Conservation (phyloP, 2,888 invertebrate species). For the Tenodera sinensis region DNA sequence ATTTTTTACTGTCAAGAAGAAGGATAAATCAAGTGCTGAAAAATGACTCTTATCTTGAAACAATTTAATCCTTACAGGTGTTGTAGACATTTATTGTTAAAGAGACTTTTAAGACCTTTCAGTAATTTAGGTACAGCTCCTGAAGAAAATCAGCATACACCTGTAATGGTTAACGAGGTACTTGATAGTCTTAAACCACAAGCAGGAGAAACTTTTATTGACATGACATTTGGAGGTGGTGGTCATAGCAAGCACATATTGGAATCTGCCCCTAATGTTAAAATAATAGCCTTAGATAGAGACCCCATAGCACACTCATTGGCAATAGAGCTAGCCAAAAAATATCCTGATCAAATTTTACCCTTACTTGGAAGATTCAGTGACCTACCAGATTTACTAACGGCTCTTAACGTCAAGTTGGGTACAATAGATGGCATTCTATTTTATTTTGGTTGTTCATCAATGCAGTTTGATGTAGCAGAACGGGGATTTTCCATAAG, state of each 20-base stretch:
- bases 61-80: neutral
- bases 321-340: conserved; percentile 60
- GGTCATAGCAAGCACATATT: conserved; percentile 80
- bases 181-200: conserved; percentile 63
- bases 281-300: conserved; percentile 79
- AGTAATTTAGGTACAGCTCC: neutral
- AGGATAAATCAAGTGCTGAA: neutral
- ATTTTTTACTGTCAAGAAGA: conserved; percentile 37
- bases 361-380: conserved; percentile 88
- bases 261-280: conserved; percentile 58
- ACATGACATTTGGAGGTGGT: conserved; percentile 96
- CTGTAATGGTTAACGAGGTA: conserved; percentile 72
- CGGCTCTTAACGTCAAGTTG: conserved; percentile 53
- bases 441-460: conserved; percentile 92
- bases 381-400: conserved; percentile 69
- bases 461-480: conserved; percentile 86
- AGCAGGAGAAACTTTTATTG: conserved; percentile 66
- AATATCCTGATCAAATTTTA: conserved; percentile 67
- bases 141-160: conserved; percentile 54
- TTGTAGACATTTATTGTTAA: neutral
- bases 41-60: conserved; percentile 7
- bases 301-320: conserved; percentile 75
- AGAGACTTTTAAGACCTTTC: neutral
- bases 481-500: conserved; percentile 82
- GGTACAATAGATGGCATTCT: conserved; percentile 79